Base-by-base conservation (phyloP, 1,140 invertebrate species). In the Habropoda laboriosa region DNA sequence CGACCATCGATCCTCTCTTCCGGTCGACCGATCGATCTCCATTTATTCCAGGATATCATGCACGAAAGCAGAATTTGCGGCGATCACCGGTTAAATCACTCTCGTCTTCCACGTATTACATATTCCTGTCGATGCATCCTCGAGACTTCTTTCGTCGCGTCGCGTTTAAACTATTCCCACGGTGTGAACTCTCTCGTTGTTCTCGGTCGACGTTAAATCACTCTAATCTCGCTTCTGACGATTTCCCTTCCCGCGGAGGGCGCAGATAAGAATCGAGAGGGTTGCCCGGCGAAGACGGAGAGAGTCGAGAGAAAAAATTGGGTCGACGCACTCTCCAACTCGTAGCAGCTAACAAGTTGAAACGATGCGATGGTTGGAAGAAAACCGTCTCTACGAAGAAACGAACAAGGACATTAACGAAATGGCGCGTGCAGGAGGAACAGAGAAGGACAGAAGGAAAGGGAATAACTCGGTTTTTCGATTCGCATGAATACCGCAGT, bases 401-500 rank as follows among this genome's bases (percentile, higher is more conserved):
- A 49, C 21, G 13, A 42, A 66, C 24, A 38, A 35, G 16, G 0
- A n/a, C 38, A 38, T 58, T 51, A 63, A 63, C 45, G 30, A 58
- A 58, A 47, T 27, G 30, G 16, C 47, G 10, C 24, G 24, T 5
- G 2, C 2, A 60, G 30, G 32, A 13, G 12, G 4, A 13, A 13
- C 1, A 2, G 53, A 18, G 30, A n/a, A 6, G 12, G 6, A 2
- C 5, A 21, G 18, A 7, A 7, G 24, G 13, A n/a, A 27, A 16
- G 5, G 12, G 35, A 27, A 27, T 88, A 86, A 87, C 83, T 87
- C 67, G 57, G 51, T 73, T 74, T 70, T 70, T 80, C 67, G 79
- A 60, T 72, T 64, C 63, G 72, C 64, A 57, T 92, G 91, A 92
- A 92, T 92, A 88, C 84, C 74, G 47, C 88, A 83, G 87, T 91